These are phyloP conservation scores for Ornithoptera alexandrae DNA, from an alignment of 2,888 invertebrate genomes.

Conservation along the genomic window DNA sequence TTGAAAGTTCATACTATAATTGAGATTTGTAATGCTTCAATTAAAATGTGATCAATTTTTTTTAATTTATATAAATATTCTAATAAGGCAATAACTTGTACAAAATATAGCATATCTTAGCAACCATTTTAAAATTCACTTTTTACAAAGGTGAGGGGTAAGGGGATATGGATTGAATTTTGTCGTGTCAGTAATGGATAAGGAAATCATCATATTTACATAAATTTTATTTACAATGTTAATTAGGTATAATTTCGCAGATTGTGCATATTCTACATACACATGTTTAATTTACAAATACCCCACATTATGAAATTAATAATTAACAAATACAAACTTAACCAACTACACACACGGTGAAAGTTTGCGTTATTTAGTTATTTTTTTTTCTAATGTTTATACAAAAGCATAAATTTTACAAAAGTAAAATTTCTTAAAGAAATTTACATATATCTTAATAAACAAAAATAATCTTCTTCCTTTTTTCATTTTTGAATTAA, in stretches of 20 bases:
- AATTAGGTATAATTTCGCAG: constrained; percentile 7
- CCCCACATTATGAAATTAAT: neutral
- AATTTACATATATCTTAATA: neutral
- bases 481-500: no score
- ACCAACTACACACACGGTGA: neutral
- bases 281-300: constrained; percentile 12
- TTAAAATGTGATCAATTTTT: neutral
- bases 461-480: no score
- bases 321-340: neutral
- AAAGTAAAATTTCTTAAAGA: neutral
- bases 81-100: neutral
- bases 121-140: neutral
- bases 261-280: constrained; percentile 3
- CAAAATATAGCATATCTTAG: neutral
- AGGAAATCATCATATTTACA: constrained; percentile 9
- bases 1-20: neutral
- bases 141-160: neutral
- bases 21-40: neutral
- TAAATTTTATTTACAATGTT: constrained; percentile 26
- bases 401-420: neutral
- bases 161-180: neutral
- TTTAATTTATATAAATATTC: neutral
- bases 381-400: neutral
- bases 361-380: neutral
- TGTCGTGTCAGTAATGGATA: neutral